A percentile compares a stretch with the other conserved stretches of the same genome.
Evolutionary conservation across 2,888 invertebrate genomes (phyloP).

Genomic region (Spilosoma lubricipeda): DNA sequence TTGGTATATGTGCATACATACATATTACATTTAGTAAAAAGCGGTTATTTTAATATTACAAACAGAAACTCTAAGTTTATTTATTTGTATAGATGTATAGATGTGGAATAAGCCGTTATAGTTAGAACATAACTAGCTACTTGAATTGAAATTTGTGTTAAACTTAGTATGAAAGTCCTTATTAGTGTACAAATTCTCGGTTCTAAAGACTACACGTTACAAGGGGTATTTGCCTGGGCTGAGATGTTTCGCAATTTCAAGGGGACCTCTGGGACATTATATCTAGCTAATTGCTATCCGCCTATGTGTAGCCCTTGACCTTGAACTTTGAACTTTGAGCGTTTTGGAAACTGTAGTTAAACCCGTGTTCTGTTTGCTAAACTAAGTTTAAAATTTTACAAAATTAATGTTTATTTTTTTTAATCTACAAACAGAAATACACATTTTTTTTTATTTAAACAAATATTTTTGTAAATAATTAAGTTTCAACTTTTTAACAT

Average conservation of each 20-base stretch:
- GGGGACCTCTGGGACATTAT: slow-evolving; percentile 17
- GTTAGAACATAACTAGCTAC: background rate
- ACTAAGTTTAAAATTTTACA: no score
- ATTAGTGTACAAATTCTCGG: background rate
- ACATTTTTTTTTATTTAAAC: no score
- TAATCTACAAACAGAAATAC: no score
- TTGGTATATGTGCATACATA: no score
- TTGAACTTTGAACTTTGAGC: slow-evolving; percentile 1
- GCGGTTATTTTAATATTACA: no score
- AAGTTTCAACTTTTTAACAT: no score
- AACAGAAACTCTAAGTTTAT: no score
- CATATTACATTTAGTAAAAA: no score
- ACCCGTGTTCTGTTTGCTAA: background rate
- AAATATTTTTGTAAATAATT: no score
- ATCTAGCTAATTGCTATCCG: slow-evolving; percentile 23
- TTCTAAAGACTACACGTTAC: slow-evolving; percentile 7
- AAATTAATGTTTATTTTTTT: no score
- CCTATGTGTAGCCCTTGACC: slow-evolving; percentile 11
- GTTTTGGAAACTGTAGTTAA: background rate
- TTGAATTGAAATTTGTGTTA: background rate
- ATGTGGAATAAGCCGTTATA: background rate
- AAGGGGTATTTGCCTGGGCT: slow-evolving; percentile 12
- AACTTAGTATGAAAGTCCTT: background rate
- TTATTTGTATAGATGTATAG: no score
- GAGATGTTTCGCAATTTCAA: slow-evolving; percentile 22